Percentiles rank a stretch among this genome's conserved stretches.
phyloP scores from a whole-genome alignment of 2,113 vertebrate species.

The Passer montanus region DNA sequence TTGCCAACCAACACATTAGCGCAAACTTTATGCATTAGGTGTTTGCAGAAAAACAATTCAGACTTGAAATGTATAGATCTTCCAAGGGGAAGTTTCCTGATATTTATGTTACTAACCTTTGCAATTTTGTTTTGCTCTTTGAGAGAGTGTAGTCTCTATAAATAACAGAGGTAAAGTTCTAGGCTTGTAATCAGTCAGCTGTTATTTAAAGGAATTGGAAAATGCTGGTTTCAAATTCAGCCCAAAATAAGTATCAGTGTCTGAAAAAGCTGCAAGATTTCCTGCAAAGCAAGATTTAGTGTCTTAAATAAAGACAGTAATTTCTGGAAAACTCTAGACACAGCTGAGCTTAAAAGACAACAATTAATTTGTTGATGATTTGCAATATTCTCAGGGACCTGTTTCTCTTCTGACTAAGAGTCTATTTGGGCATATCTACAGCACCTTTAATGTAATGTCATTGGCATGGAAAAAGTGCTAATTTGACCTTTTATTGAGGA shows the following conservation, averaged over 20 bases:
- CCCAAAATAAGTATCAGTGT: neutral
- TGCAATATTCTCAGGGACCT: neutral
- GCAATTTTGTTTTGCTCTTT: conserved; percentile 28
- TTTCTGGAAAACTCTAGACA: neutral
- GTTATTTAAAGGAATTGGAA: conserved; percentile 15
- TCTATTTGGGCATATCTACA: neutral
- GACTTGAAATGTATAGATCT: conserved; percentile 4
- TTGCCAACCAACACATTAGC: neutral
- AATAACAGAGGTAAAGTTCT: conserved; percentile 25
- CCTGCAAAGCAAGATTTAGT: neutral
- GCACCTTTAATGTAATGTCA: neutral
- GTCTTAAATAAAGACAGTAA: neutral
- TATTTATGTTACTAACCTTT: conserved; percentile 37
- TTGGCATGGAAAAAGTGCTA: neutral
- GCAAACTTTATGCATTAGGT: neutral
- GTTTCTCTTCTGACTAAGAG: neutral
- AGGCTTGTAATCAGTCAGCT: neutral
- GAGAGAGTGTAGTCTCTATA: neutral
- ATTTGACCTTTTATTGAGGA: neutral
- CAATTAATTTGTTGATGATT: neutral
- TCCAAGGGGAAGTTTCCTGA: neutral
- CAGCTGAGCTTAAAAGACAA: neutral
- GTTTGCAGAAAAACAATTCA: neutral
- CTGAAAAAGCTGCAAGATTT: neutral
- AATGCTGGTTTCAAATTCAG: neutral